phyloP scores from a whole-genome alignment of 1,140 invertebrate species.

The Apis cerana region DNA sequence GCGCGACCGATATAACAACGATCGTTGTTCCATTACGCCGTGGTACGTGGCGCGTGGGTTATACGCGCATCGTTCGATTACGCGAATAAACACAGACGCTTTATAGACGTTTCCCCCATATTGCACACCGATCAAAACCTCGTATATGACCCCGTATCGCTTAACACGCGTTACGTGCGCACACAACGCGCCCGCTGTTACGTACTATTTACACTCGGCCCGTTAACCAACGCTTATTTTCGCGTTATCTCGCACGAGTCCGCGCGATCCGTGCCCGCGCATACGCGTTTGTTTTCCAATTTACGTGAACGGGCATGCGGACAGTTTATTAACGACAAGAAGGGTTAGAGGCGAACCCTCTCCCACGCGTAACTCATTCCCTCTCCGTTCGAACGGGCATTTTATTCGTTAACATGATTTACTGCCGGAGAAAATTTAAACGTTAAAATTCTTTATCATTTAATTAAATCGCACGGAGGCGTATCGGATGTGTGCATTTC shows the following conservation, averaged over 20 bases:
- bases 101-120: neutral
- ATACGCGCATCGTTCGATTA: neutral
- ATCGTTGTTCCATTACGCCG: neutral
- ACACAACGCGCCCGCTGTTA: neutral
- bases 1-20: neutral
- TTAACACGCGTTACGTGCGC: neutral
- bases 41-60: neutral
- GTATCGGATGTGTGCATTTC: neutral
- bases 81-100: slow-evolving; percentile 2
- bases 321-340: neutral
- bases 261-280: neutral
- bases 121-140: neutral
- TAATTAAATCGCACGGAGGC: neutral
- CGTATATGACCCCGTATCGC: neutral
- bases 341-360: too few species aligned
- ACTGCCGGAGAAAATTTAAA: neutral
- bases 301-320: neutral
- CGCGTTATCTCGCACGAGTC: neutral
- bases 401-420: neutral
- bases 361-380: too few species aligned
- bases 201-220: neutral
- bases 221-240: slow-evolving; percentile 20
- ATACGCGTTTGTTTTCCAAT: neutral
- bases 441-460: neutral
- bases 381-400: neutral